A percentile compares a stretch with the other conserved stretches of the same genome.
phyloP scores from a whole-genome alignment of 2,888 invertebrate species.

The Stratiomys singularior region DNA sequence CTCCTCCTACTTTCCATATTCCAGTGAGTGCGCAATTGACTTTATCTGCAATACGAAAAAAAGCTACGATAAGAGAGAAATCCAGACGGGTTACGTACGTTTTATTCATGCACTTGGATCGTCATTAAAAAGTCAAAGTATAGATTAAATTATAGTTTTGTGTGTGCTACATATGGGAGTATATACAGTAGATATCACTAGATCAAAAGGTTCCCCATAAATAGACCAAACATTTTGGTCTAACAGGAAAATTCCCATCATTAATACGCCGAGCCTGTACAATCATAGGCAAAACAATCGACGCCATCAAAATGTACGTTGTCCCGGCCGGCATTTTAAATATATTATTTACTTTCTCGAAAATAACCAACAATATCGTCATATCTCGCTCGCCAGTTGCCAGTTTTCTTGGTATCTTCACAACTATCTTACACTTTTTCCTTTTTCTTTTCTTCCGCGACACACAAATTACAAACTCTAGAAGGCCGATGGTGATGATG shows the following conservation, averaged over 20 bases:
- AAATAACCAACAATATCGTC: background rate
- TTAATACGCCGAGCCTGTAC: background rate
- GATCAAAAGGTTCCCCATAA: no score
- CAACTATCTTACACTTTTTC: background rate
- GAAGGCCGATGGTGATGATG: background rate
- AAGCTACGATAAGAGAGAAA: no score
- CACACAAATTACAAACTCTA: background rate
- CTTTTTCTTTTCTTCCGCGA: background rate
- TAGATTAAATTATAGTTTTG: no score
- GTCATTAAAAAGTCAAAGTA: no score
- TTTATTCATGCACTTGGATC: no score
- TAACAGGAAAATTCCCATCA: no score
- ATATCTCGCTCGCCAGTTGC: background rate
- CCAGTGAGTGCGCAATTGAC: no score
- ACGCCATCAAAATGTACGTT: background rate
- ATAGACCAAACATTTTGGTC: background rate
- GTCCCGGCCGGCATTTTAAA: constrained; percentile 2
- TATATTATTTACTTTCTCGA: background rate
- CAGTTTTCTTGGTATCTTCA: background rate
- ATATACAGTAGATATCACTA: no score
- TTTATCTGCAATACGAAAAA: no score
- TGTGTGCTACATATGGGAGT: no score
- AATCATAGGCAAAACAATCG: background rate
- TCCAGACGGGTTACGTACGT: no score
- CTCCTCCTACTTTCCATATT: no score